Base-by-base conservation (phyloP, 2,797 vertebrate genomes). In the Eupleurogrammus muticus region DNA sequence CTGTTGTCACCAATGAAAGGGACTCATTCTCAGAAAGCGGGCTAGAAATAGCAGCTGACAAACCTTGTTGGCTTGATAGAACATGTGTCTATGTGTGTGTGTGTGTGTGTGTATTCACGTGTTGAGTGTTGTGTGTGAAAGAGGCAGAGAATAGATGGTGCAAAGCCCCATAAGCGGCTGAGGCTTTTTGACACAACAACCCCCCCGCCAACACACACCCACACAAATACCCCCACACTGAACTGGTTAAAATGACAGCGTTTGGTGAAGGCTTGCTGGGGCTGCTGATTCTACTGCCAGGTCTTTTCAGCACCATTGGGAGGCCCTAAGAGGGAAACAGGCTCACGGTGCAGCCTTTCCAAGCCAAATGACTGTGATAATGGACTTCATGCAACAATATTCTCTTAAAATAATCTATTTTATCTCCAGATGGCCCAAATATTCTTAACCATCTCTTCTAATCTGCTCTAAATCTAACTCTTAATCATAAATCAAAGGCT, bases 21-120 rank as follows among this genome's bases (percentile, higher is more conserved):
- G 66, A 24, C 34, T 75, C 17, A 1, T 85, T 87, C 82, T 74
- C 86, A 81, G 83, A 85, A 85, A 63, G 48, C 34, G 51, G 66
- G 69, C 69, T 66, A 36, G 54, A 89, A 88, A 89, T 87, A 89
- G 79, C 71, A 17, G 2, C 79, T 75, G 75, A 84, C 76, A 73
- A 80, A 79, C 67, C 53, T 62, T 28, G 40, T 16, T 69, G 55
- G 60, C 56, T 57, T 34, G 21, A 48, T 61, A 68, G 71, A 47
- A 48, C 5, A 21, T 64, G 23, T n/a, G n/a, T n/a, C n/a, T n/a
- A n/a, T n/a, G n/a, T 63, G 77, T 69, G 56, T 54, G 63, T 68
- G 44, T 28, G 40, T 71, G 59, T 73, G 58, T 74, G 50, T 62
- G 1, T 9, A 12, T 67, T 63, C n/a, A 19, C 0, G 19, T 49